Evolutionary conservation across 2,797 vertebrate species (phyloP), one percentile per base, ranked within the genome.

Genomic region (Cynodonichthys magdalenae): DNA sequence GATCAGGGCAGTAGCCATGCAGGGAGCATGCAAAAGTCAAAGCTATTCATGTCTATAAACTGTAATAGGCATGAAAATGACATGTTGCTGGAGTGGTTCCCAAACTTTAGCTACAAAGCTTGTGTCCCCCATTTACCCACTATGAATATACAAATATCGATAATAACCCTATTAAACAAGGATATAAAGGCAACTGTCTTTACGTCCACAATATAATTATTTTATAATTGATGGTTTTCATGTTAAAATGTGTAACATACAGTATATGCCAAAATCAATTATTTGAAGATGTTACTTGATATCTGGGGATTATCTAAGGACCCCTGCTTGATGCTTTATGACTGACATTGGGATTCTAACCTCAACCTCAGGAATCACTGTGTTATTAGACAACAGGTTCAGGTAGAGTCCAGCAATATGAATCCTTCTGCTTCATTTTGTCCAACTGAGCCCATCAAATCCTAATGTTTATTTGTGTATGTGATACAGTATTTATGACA

Each of bases 21-120:
- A 75, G 52, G 15, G 44, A 54, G 24, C 83, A 80, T 79, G 82
- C 72, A 57, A 28, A 28, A 61, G 53, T 14, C 19, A 45, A 36
- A 19, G 39, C 58, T 5, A 39, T 3, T 6, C 6, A n/a, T 42
- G 34, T 51, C 10, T 41, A 5, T 45, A 12, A 20, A 11, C 15
- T 29, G 18, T 65, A 46, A 45, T 29, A 19, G 36, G 44, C n/a
- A 47, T 6, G 15, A 52, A 34, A 28, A 27, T 19, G 46, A 27
- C 36, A 18, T 15, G 50, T 39, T 39, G 36, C 14, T 39, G 36
- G 11, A 39, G 36, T 39, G 36, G 36, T 39, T 39, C 36, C 12
- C 36, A 39, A 39, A 14, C 11, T 39, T 39, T 39, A 12, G 36
- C 36, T 39, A 39, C 9, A 39, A 47, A 15, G 15, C 19, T 31